These are phyloP conservation scores for Dicyrtoma fusca DNA, from an alignment of 2,888 invertebrate species.

Conservation along the genomic window DNA sequence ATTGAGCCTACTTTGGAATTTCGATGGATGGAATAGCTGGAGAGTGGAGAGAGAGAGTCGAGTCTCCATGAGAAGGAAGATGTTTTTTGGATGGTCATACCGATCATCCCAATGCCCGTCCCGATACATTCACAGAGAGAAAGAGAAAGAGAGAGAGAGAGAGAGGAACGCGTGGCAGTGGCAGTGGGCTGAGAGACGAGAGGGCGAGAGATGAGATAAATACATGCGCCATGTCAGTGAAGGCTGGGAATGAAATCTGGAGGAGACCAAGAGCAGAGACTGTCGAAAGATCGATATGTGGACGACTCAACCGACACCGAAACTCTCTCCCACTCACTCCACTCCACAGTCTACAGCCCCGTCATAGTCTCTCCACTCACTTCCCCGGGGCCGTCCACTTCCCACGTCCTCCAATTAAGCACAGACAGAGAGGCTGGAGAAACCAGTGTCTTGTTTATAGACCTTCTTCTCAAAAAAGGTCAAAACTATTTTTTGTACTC, in stretches of 20 bases:
- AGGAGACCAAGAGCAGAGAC: slow-evolving; percentile 17
- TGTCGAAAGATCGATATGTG: slow-evolving; percentile 36
- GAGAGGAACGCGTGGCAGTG: background rate
- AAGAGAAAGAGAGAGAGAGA: background rate
- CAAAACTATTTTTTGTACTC: too few species aligned
- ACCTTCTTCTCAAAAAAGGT: too few species aligned
- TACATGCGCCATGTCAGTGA: slow-evolving; percentile 26
- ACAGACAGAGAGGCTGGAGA: too few species aligned
- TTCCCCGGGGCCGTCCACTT: too few species aligned
- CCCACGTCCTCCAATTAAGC: too few species aligned
- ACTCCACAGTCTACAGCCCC: too few species aligned
- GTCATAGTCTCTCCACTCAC: too few species aligned
- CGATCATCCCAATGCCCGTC: too few species aligned
- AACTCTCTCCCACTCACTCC: background rate
- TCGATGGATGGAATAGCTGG: slow-evolving; percentile 16
- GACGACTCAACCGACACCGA: slow-evolving; percentile 21
- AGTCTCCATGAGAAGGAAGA: slow-evolving; percentile 19
- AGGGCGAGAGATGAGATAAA: slow-evolving; percentile 1
- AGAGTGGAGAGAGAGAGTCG: too few species aligned
- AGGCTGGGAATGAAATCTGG: slow-evolving; percentile 27
- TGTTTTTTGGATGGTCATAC: slow-evolving; percentile 5
- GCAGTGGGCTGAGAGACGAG: too few species aligned
- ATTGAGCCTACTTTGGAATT: slow-evolving; percentile 26
- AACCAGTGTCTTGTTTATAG: too few species aligned
- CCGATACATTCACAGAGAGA: slow-evolving; percentile 22